Percentiles rank a stretch among this genome's conserved stretches.
Conservation (phyloP, 1,140 invertebrate species). For the Atta colombica region DNA sequence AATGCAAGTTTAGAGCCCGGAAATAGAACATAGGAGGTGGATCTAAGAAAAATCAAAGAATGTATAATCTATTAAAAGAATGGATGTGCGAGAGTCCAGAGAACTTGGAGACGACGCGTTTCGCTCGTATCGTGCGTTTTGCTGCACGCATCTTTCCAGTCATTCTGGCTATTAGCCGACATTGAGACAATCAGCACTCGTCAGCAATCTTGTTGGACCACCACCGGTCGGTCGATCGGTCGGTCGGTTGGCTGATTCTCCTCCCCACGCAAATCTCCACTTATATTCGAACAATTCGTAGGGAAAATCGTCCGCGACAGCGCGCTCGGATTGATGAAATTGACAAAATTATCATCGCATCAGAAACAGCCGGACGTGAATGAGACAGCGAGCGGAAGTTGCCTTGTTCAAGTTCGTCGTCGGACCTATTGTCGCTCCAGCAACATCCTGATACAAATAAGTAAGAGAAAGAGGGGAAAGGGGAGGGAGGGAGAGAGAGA, state of each 20-base stretch:
- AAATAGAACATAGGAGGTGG: background rate
- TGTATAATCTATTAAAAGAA: conserved; percentile 32
- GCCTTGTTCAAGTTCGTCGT: conserved; percentile 70
- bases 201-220: conserved; percentile 47
- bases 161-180: conserved; percentile 49
- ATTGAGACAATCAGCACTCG: conserved; percentile 59
- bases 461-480: background rate
- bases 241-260: background rate
- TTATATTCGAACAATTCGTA: conserved; percentile 21
- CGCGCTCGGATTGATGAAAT: conserved; percentile 61
- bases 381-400: conserved; percentile 68
- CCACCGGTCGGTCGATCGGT: background rate
- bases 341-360: conserved; percentile 71
- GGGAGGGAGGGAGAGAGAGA: background rate
- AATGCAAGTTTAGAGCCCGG: background rate
- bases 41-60: background rate
- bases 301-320: conserved; percentile 41
- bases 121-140: background rate
- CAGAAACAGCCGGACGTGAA: conserved; percentile 55
- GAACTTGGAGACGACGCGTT: background rate
- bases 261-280: conserved; percentile 35
- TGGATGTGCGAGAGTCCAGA: background rate
- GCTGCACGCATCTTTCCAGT: conserved; percentile 34
- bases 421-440: conserved; percentile 52
- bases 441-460: background rate